A percentile compares a stretch with the other conserved stretches of the same genome.
These are phyloP conservation scores for Hypotaenidia philippensis DNA, from an alignment of 2,797 vertebrate species.

Conservation along the genomic window DNA sequence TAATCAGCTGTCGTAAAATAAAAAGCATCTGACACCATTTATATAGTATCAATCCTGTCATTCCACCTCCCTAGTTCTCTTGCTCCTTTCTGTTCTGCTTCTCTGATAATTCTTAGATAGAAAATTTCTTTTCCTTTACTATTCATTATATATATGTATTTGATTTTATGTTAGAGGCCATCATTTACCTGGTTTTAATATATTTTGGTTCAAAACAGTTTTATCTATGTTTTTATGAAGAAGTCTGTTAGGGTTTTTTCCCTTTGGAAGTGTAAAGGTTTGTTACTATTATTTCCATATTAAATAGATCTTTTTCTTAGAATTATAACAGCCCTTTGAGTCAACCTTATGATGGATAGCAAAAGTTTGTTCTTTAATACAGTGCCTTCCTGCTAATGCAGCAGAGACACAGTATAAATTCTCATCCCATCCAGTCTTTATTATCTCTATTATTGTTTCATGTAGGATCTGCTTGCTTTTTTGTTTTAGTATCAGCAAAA, in stretches of 20 bases:
- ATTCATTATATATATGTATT: background rate
- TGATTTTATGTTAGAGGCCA: background rate
- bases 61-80: background rate
- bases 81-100: background rate
- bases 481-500: background rate
- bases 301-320: background rate
- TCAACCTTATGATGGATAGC: background rate
- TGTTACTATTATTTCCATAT: background rate
- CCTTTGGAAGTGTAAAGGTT: background rate
- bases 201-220: background rate
- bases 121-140: background rate
- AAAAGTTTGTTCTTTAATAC: background rate
- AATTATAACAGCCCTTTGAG: background rate
- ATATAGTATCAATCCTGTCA: background rate
- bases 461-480: accelerated
- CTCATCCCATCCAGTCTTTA: background rate
- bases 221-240: background rate
- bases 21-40: background rate
- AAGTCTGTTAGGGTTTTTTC: background rate
- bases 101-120: background rate
- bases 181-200: background rate
- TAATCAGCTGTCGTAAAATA: background rate
- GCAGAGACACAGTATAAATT: background rate
- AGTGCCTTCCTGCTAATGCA: background rate
- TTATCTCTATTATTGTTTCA: background rate